phyloP scores from a whole-genome alignment of 2,888 invertebrate species.

The Cerceris ruficornis region DNA sequence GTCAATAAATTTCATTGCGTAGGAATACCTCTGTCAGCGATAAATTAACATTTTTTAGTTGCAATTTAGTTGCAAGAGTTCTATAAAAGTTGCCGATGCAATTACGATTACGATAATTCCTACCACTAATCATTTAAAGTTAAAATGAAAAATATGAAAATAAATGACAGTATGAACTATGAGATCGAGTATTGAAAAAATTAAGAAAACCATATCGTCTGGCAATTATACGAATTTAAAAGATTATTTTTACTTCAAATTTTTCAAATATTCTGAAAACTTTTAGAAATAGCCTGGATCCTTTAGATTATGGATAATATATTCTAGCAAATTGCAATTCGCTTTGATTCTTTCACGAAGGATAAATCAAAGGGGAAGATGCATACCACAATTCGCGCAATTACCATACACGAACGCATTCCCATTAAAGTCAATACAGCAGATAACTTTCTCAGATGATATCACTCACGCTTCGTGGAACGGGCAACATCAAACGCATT shows the following conservation, averaged over 20 bases:
- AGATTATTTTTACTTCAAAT: too few species aligned
- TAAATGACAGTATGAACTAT: too few species aligned
- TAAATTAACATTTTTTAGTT: background rate
- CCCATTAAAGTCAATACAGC: constrained; percentile 17
- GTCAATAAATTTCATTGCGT: background rate
- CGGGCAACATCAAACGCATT: constrained; percentile 53
- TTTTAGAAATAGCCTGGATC: background rate
- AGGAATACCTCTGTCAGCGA: background rate
- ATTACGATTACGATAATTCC: too few species aligned
- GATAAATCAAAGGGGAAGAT: constrained; percentile 26
- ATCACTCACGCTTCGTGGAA: constrained; percentile 48
- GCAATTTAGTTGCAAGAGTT: background rate
- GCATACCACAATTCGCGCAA: constrained; percentile 21
- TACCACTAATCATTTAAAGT: too few species aligned
- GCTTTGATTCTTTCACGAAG: background rate
- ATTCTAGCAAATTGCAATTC: background rate
- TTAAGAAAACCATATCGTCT: too few species aligned
- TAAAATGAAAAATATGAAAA: too few species aligned
- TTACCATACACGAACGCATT: constrained; percentile 21
- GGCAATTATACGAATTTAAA: too few species aligned
- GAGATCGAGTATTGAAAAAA: too few species aligned
- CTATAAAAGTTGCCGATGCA: background rate
- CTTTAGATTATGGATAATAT: background rate
- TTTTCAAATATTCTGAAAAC: background rate
- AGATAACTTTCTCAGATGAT: constrained; percentile 47